Conservation (phyloP, 2,113 vertebrate species). For the Pomatorhinus ruficollis region DNA sequence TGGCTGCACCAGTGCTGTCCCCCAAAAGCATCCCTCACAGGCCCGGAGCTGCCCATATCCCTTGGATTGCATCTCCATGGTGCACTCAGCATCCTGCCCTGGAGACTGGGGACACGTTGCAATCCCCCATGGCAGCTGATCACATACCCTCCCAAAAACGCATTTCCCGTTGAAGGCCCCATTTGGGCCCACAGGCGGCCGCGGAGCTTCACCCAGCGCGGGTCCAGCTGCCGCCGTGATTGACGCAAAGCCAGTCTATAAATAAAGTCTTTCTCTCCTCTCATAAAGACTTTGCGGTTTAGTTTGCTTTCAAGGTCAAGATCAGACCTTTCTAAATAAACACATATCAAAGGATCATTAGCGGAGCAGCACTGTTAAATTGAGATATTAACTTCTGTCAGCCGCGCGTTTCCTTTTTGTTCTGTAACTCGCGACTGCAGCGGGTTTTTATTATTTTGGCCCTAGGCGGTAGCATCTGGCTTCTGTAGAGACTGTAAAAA, state of each 20-base stretch:
- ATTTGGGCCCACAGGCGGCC: background rate
- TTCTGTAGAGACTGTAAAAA: constrained; percentile 86
- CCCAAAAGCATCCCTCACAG: background rate
- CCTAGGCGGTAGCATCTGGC: constrained; percentile 83
- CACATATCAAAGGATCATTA: constrained; percentile 87
- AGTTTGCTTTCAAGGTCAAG: constrained; percentile 92
- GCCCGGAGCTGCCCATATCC: background rate
- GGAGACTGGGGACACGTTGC: fast-evolving
- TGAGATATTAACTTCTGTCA: constrained; percentile 86
- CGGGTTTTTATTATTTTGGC: constrained; percentile 81
- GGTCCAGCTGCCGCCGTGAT: constrained; percentile 81
- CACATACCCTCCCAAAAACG: background rate
- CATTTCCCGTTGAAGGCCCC: fast-evolving
- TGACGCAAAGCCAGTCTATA: constrained; percentile 91
- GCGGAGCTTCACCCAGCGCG: background rate
- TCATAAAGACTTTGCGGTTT: constrained; percentile 85
- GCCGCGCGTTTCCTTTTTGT: constrained; percentile 71
- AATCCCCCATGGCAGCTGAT: background rate
- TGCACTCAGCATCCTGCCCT: background rate
- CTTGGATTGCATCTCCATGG: background rate
- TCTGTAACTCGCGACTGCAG: constrained; percentile 76
- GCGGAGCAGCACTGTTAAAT: constrained; percentile 85
- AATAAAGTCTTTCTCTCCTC: constrained; percentile 87
- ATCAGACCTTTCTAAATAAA: constrained; percentile 86
- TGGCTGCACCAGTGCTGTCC: background rate